These are phyloP conservation scores for Ctenosaura bakeri DNA, from an alignment of 2,797 vertebrate species.

Conservation along the genomic window DNA sequence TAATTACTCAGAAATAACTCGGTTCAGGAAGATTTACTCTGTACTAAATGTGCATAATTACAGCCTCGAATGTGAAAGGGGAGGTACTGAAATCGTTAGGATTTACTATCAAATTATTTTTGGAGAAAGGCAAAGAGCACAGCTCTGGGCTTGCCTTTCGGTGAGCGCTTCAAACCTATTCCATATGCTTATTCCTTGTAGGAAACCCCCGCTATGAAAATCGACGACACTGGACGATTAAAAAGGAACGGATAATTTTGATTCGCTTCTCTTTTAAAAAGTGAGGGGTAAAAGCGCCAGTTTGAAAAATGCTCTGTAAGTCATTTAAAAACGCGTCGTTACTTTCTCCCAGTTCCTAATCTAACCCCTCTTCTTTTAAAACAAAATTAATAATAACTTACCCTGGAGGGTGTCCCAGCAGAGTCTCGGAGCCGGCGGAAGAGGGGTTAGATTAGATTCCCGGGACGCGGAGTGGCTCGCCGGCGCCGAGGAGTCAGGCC, in stretches of 20 bases:
- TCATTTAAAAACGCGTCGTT: not conserved
- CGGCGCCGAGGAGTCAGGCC: too few relatives aligned
- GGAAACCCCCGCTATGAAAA: too few relatives aligned
- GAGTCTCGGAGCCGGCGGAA: not conserved
- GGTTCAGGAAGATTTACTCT: too few relatives aligned
- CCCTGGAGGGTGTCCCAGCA: not conserved
- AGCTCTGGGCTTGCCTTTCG: not conserved
- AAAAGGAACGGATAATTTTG: too few relatives aligned
- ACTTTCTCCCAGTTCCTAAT: not conserved
- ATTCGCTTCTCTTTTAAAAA: not conserved
- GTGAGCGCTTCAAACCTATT: not conserved
- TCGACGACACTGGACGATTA: too few relatives aligned
- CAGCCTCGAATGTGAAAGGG: too few relatives aligned
- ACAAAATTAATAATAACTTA: not conserved
- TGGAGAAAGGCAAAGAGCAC: not conserved
- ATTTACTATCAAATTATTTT: not conserved
- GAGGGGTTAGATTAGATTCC: too few relatives aligned
- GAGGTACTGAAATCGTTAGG: not conserved
- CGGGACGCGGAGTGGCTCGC: too few relatives aligned
- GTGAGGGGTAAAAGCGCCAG: not conserved
- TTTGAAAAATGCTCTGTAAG: not conserved
- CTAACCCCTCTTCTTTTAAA: not conserved
- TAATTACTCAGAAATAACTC: not conserved
- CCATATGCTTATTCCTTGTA: too few relatives aligned
- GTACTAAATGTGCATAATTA: not conserved